Evolutionary conservation across 2,113 vertebrate species (phyloP), one percentile per base, ranked within the genome.

Genomic region (Hippocampus abdominalis): DNA sequence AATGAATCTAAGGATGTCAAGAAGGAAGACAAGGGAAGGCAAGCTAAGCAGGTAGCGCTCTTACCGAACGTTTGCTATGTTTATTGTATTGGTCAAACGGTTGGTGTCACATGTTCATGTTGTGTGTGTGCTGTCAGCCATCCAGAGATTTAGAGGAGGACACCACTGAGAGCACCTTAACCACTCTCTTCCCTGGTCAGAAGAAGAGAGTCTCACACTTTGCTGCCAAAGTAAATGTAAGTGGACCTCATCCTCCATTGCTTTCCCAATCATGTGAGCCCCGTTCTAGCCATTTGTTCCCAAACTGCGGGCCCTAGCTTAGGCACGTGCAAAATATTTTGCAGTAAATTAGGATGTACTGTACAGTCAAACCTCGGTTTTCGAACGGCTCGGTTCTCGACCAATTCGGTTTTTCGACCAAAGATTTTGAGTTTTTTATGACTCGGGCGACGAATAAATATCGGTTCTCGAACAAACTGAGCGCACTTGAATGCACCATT

Each of bases 191-290:
- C 78, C 95, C 96, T 0, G 96, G 97, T 3, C 97, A 99, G 70
- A 98, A 95, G 89, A 94, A 94, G 84, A 95, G 97, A 83, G 95
- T 99, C 68, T 98, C 97, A 21, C 97, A 99, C 80, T 94, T 94
- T 49, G 82, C 90, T 86, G 93, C 91, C 85, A 94, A 94, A 91
- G 93, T 92, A 92, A 92, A 84, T 72, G 94, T 95, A 82, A 94
- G 94, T 93, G 57, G 8, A 16, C 13, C 27, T 75, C 27, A 32
- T 20, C 8, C 0, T 61, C 3, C 32, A 64, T 46, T 0, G 53
- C 11, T 0, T 0, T 51, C 32, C 11, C 16, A 29, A 39, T 56
- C 23, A 27, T 25, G 23, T 56, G 54, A 56, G 20, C 18, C 18
- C 46, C 5, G 48, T 49, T 49, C 18, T 8, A 20, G 18, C 16